Conservation (phyloP, 2,797 vertebrate species). For the Rallus crepitans region DNA sequence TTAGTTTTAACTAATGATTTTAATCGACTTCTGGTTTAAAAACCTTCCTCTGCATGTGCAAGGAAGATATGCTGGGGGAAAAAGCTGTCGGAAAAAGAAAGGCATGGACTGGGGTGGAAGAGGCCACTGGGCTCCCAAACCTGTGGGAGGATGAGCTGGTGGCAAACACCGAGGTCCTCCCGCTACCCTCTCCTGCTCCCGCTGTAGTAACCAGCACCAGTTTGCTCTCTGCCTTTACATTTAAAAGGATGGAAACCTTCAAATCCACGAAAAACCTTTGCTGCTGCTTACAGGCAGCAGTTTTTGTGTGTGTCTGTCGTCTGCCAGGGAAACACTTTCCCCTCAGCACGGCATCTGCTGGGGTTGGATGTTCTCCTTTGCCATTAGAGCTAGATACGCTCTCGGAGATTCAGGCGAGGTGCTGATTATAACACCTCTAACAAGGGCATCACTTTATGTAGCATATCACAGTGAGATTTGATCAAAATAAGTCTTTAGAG, state of each 20-base stretch:
- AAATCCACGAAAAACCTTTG: neutral
- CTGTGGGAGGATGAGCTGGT: neutral
- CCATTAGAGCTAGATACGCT: neutral
- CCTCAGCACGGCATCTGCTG: neutral
- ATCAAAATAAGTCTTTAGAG: neutral
- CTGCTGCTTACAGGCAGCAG: neutral
- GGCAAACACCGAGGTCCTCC: neutral
- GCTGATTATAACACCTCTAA: neutral
- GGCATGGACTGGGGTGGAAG: fast-evolving
- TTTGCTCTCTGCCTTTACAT: neutral
- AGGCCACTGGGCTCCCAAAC: neutral
- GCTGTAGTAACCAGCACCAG: fast-evolving
- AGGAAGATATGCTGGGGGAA: neutral
- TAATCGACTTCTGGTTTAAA: neutral
- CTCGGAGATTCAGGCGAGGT: neutral
- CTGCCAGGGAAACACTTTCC: neutral
- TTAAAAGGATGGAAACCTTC: neutral
- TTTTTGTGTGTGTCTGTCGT: neutral
- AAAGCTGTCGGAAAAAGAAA: neutral
- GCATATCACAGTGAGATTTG: neutral
- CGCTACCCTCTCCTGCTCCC: neutral
- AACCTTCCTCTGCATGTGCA: neutral
- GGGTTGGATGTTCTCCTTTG: neutral
- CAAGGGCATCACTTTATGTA: neutral
- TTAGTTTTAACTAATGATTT: neutral